Evolutionary conservation across 2,888 invertebrate species (phyloP).

Genomic region (Synanthedon vespiformis): DNA sequence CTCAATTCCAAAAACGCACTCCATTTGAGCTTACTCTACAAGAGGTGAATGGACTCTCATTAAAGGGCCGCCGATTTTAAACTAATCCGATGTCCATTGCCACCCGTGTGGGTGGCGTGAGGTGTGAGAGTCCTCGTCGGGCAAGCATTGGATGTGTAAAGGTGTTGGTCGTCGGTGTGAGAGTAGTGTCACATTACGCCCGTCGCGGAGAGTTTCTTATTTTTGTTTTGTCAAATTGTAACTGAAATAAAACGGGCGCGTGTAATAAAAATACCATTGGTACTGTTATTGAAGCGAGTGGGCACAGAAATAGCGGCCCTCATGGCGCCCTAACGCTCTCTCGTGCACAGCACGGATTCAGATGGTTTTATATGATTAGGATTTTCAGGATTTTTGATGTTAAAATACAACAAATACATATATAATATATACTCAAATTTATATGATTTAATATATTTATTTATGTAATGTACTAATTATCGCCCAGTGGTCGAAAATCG

Average conservation of each 20-base stretch:
- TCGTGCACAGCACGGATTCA: constrained; percentile 7
- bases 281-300: constrained; percentile 48
- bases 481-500: too few relatives aligned
- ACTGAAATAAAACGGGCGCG: constrained; percentile 65
- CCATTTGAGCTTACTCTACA: constrained; percentile 28
- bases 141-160: neutral
- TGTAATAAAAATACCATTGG: constrained; percentile 67
- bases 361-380: too few relatives aligned
- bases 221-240: constrained; percentile 70
- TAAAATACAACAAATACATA: too few relatives aligned
- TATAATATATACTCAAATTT: too few relatives aligned
- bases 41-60: constrained; percentile 63
- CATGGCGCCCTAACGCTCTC: constrained; percentile 6
- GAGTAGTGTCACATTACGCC: constrained; percentile 29
- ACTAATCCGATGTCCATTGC: constrained; percentile 27
- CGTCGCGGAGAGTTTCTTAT: constrained; percentile 45
- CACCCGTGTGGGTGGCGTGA: constrained; percentile 3
- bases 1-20: constrained; percentile 48
- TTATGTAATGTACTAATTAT: too few relatives aligned
- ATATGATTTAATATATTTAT: too few relatives aligned
- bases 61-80: constrained; percentile 55
- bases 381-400: too few relatives aligned
- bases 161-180: neutral
- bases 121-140: neutral
- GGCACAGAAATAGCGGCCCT: constrained; percentile 47